These are phyloP conservation scores for Mastacembelus armatus DNA, from an alignment of 2,797 vertebrate genomes.

Conservation along the genomic window DNA sequence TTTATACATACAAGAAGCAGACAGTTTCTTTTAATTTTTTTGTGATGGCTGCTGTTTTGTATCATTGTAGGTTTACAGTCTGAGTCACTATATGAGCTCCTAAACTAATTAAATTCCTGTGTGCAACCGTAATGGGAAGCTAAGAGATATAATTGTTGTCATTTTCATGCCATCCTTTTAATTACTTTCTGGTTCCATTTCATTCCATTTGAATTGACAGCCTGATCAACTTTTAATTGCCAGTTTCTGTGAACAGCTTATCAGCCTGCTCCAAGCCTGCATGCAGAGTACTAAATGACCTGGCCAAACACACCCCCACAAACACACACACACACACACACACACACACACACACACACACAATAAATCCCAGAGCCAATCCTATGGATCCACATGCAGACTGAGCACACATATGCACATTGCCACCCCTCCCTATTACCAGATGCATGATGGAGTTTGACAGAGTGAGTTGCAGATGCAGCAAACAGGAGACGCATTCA, in stretches of 20 bases:
- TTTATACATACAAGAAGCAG: neutral
- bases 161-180: slow-evolving; percentile 84
- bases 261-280: slow-evolving; percentile 81
- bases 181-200: slow-evolving; percentile 89
- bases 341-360: slow-evolving; percentile 24
- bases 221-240: slow-evolving; percentile 87
- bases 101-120: slow-evolving; percentile 84
- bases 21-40: neutral
- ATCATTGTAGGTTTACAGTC: slow-evolving; percentile 66
- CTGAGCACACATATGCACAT: slow-evolving; percentile 26
- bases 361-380: slow-evolving; percentile 41
- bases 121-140: slow-evolving; percentile 80
- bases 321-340: no score
- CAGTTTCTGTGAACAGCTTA: slow-evolving; percentile 85
- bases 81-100: slow-evolving; percentile 64
- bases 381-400: slow-evolving; percentile 37
- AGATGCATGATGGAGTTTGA: slow-evolving; percentile 69
- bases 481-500: slow-evolving; percentile 76
- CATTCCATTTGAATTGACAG: slow-evolving; percentile 87
- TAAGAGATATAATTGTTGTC: slow-evolving; percentile 86
- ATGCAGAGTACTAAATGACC: slow-evolving; percentile 79
- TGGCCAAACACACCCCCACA: slow-evolving; percentile 66
- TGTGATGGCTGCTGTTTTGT: slow-evolving; percentile 34
- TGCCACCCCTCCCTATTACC: slow-evolving; percentile 27
- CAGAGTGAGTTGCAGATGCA: slow-evolving; percentile 72